Evolutionary conservation across 2,797 vertebrate genomes (phyloP).

Genomic region (Betta splendens): DNA sequence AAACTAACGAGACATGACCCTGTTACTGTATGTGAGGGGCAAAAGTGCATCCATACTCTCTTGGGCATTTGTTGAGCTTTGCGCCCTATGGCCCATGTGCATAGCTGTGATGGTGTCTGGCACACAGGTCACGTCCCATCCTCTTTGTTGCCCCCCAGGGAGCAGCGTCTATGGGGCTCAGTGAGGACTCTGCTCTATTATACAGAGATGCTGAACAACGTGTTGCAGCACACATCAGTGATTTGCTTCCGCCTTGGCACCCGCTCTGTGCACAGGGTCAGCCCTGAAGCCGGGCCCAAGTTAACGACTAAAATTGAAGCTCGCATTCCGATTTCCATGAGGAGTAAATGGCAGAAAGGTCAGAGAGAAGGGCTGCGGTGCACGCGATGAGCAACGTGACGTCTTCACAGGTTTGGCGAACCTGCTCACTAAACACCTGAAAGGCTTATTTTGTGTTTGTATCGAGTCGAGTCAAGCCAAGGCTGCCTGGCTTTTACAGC

Average conservation of each 20-base stretch:
- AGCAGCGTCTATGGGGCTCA: conserved; percentile 18
- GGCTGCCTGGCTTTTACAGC: no score
- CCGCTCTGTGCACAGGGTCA: not conserved
- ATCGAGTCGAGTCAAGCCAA: no score
- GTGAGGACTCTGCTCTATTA: conserved; percentile 20
- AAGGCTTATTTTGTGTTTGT: conserved; percentile 13
- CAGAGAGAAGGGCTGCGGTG: not conserved
- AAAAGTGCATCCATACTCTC: conserved; percentile 21
- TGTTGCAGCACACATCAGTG: conserved; percentile 5
- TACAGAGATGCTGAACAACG: conserved; percentile 18
- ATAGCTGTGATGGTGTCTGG: conserved; percentile 28
- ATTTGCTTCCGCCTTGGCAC: conserved; percentile 10
- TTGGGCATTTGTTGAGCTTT: conserved; percentile 27
- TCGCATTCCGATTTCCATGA: not conserved
- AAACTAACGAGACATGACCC: conserved; percentile 22
- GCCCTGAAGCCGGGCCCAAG: not conserved
- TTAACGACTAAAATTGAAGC: conserved; percentile 5
- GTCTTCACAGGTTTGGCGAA: conserved; percentile 39
- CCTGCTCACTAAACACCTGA: conserved; percentile 33
- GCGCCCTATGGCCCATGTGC: not conserved
- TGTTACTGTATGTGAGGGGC: conserved; percentile 4
- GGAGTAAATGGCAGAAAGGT: conserved; percentile 15
- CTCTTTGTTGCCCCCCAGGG: conserved; percentile 17
- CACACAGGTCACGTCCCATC: conserved; percentile 33
- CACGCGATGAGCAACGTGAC: conserved; percentile 25